Percentiles rank a stretch among this genome's conserved stretches.
Evolutionary conservation across 1,140 invertebrate species (phyloP).

Genomic region (Hesperophylax magnus): DNA sequence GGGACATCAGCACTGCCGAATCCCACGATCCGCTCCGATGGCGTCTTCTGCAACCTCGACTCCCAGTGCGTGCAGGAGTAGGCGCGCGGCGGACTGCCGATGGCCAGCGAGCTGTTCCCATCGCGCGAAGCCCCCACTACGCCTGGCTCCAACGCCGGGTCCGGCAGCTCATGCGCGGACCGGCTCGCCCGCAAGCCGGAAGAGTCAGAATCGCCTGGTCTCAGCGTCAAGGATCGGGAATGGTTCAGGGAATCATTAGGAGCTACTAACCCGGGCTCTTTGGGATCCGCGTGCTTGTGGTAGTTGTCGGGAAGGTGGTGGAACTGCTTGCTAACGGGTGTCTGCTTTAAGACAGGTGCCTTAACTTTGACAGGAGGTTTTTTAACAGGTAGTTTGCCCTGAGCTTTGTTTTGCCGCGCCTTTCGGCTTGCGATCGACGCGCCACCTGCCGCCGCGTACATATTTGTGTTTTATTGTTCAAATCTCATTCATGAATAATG

Average conservation of each 20-base stretch:
- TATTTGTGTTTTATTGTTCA: constrained; percentile 60
- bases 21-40: constrained; percentile 49
- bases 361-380: constrained; percentile 58
- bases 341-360: constrained; percentile 53
- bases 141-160: constrained; percentile 45
- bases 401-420: constrained; percentile 71
- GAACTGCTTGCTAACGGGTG: constrained; percentile 68
- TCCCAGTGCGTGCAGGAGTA: constrained; percentile 71
- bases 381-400: constrained; percentile 64
- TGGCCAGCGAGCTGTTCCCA: constrained; percentile 62
- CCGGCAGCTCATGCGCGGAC: constrained; percentile 53
- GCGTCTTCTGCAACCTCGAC: constrained; percentile 61
- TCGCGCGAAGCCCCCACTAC: constrained; percentile 61
- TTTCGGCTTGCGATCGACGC: constrained; percentile 80
- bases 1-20: constrained; percentile 54
- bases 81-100: constrained; percentile 65
- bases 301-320: constrained; percentile 70
- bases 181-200: constrained; percentile 45
- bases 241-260: constrained; percentile 44
- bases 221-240: constrained; percentile 52
- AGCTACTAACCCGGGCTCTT: constrained; percentile 12
- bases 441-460: constrained; percentile 83
- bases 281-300: constrained; percentile 34
- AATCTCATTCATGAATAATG: too few relatives aligned
- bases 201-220: constrained; percentile 37